phyloP scores from a whole-genome alignment of 2,888 invertebrate species.

The Pheosia tremula region DNA sequence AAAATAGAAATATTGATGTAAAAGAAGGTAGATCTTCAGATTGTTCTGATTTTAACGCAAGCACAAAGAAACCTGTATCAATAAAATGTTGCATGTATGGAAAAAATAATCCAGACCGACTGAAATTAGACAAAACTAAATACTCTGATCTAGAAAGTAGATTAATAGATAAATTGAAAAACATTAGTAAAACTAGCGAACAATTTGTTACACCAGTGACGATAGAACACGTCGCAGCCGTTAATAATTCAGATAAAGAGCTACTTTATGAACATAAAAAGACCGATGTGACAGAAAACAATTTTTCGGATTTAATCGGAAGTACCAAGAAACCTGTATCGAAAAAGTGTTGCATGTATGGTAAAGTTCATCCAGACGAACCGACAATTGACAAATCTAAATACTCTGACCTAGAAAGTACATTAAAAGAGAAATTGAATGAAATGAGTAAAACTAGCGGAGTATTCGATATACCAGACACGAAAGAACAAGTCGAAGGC shows the following conservation, averaged over 20 bases:
- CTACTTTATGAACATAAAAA: slow-evolving; percentile 19
- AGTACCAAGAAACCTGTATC: slow-evolving; percentile 12
- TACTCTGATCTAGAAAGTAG: slow-evolving; percentile 2
- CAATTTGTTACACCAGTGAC: neutral
- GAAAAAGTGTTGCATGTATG: slow-evolving; percentile 1
- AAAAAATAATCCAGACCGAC: slow-evolving; percentile 6
- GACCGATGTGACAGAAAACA: neutral
- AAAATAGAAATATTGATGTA: slow-evolving; percentile 12
- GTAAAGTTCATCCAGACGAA: slow-evolving; percentile 6
- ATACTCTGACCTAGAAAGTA: slow-evolving; percentile 3
- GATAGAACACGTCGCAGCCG: too few relatives aligned
- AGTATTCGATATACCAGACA: neutral
- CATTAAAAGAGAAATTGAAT: neutral
- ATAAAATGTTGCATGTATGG: slow-evolving; percentile 2
- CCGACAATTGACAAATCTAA: slow-evolving; percentile 10
- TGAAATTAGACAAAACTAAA: slow-evolving; percentile 10
- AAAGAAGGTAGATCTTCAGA: neutral
- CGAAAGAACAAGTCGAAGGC: neutral
- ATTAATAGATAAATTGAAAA: slow-evolving; percentile 4
- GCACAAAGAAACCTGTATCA: slow-evolving; percentile 12
- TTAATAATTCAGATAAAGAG: too few relatives aligned
- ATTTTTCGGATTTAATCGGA: neutral
- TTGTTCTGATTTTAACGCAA: neutral
- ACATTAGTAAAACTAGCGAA: neutral
- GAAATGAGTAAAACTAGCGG: too few relatives aligned